Base-by-base conservation (phyloP, 1,140 invertebrate species). In the Rhyzopertha dominica region DNA sequence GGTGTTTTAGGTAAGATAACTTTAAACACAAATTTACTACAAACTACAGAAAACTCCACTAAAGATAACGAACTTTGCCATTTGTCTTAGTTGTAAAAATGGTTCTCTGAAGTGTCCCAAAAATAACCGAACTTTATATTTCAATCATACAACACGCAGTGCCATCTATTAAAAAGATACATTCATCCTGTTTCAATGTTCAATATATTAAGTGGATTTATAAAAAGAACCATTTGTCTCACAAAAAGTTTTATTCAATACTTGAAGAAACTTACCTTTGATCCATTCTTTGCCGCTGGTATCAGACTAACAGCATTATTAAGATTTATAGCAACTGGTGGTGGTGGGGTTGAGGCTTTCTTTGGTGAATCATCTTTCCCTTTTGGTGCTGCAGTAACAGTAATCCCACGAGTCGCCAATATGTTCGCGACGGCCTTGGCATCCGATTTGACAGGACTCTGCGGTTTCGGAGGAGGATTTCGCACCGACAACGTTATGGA, bases 241-340 rank as follows among this genome's bases (percentile, higher is more conserved):
- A n/a, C n/a, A n/a, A n/a, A n/a, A n/a, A n/a, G n/a, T n/a, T n/a
- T n/a, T n/a, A n/a, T n/a, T n/a, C n/a, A n/a, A n/a, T n/a, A n/a
- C n/a, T n/a, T n/a, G n/a, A n/a, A n/a, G n/a, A 7, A 13, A 34
- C 40, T 41, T 46, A 53, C 54, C 44, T 56, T 56, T n/a, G 43
- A 26, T 22, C 26, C 8, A 23, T 29, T 43, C 50, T 63, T 61
- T 5, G 54, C 7, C 3, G 62, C 56, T n/a, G 76, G 75, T 48
- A 79, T 77, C 36, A 87, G 84, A 48, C 83, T 85, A 30, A 86
- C 80, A 17, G 80, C 81, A 7, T 80, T 79, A 41, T 83, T 84
- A 0, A 86, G 65, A 63, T 83, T 85, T n/a, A 81, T 59, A 9
- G 74, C 65, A 49, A 50, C 45, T n/a, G 58, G 34, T 8, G 76